These are phyloP conservation scores for Neodiprion fabricii DNA, from an alignment of 1,140 invertebrate genomes.

Conservation along the genomic window DNA sequence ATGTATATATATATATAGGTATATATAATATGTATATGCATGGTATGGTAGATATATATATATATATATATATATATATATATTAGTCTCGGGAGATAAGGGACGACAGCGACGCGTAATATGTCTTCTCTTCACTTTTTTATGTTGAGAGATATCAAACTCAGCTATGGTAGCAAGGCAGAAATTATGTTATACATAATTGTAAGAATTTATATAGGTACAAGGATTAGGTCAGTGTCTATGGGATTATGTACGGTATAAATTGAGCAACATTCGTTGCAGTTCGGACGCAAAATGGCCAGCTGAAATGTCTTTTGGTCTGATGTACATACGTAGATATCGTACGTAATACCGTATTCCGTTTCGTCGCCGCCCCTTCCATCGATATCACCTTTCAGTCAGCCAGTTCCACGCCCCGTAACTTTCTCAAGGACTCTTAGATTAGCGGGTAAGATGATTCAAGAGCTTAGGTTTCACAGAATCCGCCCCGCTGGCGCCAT, in stretches of 20 bases:
- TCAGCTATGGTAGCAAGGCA: background rate
- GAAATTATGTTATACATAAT: too few species aligned
- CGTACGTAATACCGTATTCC: background rate
- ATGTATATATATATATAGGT: background rate
- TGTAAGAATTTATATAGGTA: too few species aligned
- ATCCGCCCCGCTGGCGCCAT: constrained; percentile 6
- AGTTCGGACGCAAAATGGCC: background rate
- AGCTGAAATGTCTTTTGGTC: background rate
- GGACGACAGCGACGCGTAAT: background rate
- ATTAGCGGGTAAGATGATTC: constrained; percentile 2
- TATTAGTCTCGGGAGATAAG: background rate
- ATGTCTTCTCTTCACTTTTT: background rate
- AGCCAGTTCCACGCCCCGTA: background rate
- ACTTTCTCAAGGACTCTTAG: background rate
- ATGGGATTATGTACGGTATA: too few species aligned
- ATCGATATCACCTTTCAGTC: constrained; percentile 2
- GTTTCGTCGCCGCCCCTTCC: background rate
- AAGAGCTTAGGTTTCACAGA: background rate
- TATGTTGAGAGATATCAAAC: background rate
- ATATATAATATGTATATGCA: too few species aligned
- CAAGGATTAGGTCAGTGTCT: too few species aligned
- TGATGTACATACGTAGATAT: too few species aligned
- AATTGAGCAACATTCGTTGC: too few species aligned
- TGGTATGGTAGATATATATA: too few species aligned
- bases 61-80: too few species aligned